Percentiles rank a stretch among this genome's conserved stretches.
phyloP scores from a whole-genome alignment of 2,113 vertebrate genomes.

The Zapus hudsonius region DNA sequence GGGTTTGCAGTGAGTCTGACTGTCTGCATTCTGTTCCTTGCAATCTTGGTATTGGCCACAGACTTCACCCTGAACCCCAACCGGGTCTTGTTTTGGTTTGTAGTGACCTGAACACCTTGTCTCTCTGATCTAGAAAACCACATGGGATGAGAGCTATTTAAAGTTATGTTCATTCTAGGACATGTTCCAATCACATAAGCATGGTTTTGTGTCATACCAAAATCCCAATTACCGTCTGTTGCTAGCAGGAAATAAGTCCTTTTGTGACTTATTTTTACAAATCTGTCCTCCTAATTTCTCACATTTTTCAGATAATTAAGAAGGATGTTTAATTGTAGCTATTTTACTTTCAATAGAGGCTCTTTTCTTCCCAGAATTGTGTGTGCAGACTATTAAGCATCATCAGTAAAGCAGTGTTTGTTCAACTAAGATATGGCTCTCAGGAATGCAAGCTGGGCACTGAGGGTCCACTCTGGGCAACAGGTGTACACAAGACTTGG shows the following conservation, averaged over 20 bases:
- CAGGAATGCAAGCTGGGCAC: background rate
- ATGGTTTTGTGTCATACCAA: slow-evolving; percentile 19
- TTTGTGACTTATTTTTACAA: slow-evolving; percentile 59
- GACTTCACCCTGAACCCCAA: background rate
- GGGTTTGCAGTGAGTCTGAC: background rate
- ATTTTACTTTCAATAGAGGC: slow-evolving; percentile 41
- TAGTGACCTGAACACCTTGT: background rate
- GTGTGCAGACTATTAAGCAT: background rate
- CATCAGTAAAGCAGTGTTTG: slow-evolving; percentile 36
- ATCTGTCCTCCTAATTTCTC: slow-evolving; percentile 36
- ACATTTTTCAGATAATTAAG: slow-evolving; percentile 55
- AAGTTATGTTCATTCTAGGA: slow-evolving; percentile 14
- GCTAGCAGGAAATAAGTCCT: slow-evolving; percentile 17
- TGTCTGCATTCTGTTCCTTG: background rate
- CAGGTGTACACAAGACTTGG: background rate
- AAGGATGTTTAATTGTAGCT: slow-evolving; percentile 24
- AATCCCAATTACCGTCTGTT: slow-evolving; percentile 53
- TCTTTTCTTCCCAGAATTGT: background rate
- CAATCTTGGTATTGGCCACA: background rate
- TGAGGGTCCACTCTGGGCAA: background rate
- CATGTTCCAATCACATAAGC: background rate
- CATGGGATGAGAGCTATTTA: background rate
- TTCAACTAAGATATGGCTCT: background rate
- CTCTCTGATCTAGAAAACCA: background rate
- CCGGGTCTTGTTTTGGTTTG: background rate